phyloP scores from a whole-genome alignment of 2,113 vertebrate genomes.

The Entelurus aequoreus region DNA sequence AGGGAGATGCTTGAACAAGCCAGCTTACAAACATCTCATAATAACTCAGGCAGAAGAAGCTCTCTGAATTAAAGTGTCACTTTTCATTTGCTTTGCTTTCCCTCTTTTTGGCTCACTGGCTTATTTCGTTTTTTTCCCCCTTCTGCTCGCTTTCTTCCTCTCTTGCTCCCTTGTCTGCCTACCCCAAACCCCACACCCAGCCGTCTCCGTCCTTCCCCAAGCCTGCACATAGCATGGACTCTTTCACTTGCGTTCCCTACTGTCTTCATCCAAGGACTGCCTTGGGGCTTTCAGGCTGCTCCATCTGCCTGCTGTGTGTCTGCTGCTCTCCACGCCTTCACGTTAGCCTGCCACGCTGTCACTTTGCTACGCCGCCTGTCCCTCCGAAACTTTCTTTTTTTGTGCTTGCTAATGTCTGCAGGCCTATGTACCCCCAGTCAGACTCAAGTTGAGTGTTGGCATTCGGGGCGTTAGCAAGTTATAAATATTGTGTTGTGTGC shows the following conservation, averaged over 20 bases:
- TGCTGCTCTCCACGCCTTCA: constrained; percentile 46
- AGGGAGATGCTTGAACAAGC: constrained; percentile 67
- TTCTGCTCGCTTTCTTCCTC: constrained; percentile 6
- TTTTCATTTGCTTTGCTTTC: constrained; percentile 76
- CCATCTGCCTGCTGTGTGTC: constrained; percentile 64
- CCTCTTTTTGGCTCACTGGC: constrained; percentile 62
- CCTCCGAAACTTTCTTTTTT: constrained; percentile 45
- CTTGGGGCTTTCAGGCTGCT: constrained; percentile 59
- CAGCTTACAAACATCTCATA: constrained; percentile 77
- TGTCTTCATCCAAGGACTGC: constrained; percentile 64
- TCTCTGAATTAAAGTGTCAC: constrained; percentile 78
- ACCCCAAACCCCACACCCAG: constrained; percentile 26
- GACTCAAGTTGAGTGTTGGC: constrained; percentile 24
- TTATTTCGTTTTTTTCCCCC: constrained; percentile 29
- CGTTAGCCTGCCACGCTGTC: constrained; percentile 42
- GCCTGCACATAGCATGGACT: constrained; percentile 56
- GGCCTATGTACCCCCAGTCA: constrained; percentile 21
- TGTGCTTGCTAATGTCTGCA: constrained; percentile 31
- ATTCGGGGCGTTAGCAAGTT: constrained; percentile 8
- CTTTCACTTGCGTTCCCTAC: constrained; percentile 55
- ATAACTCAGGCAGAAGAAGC: constrained; percentile 74
- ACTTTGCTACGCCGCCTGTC: constrained; percentile 48
- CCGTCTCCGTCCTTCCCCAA: constrained; percentile 21
- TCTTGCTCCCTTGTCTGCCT: constrained; percentile 36
- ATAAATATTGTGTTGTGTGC: constrained; percentile 13